Evolutionary conservation across 2,888 invertebrate genomes (phyloP).

Genomic region (Eurytoma californica): DNA sequence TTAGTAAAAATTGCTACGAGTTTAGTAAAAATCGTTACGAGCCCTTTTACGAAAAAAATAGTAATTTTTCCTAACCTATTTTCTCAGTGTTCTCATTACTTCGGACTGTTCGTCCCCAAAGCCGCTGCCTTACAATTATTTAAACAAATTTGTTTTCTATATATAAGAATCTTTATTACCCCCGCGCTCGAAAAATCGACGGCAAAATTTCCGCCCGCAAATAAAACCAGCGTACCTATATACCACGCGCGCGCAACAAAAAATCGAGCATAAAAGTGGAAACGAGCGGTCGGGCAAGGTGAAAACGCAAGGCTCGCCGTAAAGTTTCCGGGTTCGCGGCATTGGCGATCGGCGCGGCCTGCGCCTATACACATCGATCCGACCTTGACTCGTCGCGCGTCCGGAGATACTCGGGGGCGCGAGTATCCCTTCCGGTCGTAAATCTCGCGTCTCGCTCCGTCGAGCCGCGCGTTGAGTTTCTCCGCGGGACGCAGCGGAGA

Average conservation of each 20-base stretch:
- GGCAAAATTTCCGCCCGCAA: neutral
- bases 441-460: neutral
- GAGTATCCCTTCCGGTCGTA: conserved; percentile 6
- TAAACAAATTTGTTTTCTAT: too few species aligned
- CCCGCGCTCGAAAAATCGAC: neutral
- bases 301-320: neutral
- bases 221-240: neutral
- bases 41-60: too few species aligned
- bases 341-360: neutral
- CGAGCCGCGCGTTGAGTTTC: neutral
- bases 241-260: conserved; percentile 6
- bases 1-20: too few species aligned
- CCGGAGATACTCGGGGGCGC: neutral
- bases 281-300: neutral
- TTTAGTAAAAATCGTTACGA: too few species aligned
- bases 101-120: too few species aligned
- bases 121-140: too few species aligned
- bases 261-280: neutral
- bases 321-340: conserved; percentile 23
- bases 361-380: conserved; percentile 18
- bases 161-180: too few species aligned
- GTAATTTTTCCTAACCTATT: too few species aligned
- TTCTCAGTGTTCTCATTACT: too few species aligned
- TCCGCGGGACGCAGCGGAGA: too few species aligned
- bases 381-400: conserved; percentile 26